Percentiles rank a stretch among this genome's conserved stretches.
Conservation (phyloP, 2,113 vertebrate genomes). For the Rhea pennata region DNA sequence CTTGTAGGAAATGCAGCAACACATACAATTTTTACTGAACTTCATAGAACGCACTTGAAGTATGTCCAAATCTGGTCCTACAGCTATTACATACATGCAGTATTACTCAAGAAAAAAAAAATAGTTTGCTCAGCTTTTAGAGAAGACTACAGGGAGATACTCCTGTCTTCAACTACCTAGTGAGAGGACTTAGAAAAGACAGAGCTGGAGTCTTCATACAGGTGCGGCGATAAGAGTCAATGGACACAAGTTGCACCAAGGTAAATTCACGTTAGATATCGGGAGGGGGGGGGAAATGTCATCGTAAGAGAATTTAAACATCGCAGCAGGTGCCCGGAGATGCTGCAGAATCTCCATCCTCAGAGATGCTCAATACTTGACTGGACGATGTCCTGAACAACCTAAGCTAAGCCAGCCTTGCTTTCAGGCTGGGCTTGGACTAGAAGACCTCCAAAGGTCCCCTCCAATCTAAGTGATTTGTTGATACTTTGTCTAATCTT, state of each 20-base stretch:
- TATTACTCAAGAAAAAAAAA: background rate
- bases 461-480: background rate
- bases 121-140: background rate
- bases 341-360: background rate
- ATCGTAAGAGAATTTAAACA: background rate
- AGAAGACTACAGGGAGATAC: background rate
- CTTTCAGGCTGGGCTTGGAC: background rate
- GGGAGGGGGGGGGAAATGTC: background rate
- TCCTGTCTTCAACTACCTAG: background rate
- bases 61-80: background rate
- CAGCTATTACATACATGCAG: fast-evolving
- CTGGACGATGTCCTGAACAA: background rate
- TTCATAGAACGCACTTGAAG: background rate
- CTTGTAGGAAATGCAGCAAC: background rate
- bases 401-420: background rate
- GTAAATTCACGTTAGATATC: background rate
- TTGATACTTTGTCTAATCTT: background rate
- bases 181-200: background rate
- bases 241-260: background rate
- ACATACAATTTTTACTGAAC: background rate
- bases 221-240: fast-evolving
- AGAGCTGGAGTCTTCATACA: background rate
- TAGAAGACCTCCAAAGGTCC: background rate
- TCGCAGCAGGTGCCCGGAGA: background rate
- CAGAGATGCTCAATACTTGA: background rate